Conservation (phyloP, 2,113 vertebrate genomes). For the Sinocyclocheilus rhinocerous region DNA sequence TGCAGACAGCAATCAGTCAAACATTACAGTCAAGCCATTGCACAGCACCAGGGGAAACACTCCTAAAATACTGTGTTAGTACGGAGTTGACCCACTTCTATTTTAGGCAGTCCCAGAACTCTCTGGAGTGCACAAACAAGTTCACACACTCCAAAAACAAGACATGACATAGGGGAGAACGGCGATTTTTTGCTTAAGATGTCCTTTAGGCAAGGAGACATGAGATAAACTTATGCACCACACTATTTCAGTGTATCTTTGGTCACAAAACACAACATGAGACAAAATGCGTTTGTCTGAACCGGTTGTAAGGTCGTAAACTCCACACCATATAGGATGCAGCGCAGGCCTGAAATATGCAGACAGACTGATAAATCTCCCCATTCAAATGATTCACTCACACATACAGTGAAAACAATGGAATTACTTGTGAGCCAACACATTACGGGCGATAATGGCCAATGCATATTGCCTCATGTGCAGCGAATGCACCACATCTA, state of each 20-base stretch:
- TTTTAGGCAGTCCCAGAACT: conserved; percentile 37
- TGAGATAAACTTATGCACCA: background rate
- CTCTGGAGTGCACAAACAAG: conserved; percentile 27
- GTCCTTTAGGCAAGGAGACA: background rate
- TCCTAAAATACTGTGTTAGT: conserved; percentile 41
- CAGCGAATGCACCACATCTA: conserved; percentile 59
- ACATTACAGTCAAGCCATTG: conserved; percentile 21
- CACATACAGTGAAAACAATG: conserved; percentile 67
- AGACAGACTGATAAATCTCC: conserved; percentile 53
- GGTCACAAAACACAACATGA: too few relatives aligned
- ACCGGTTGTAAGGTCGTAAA: background rate
- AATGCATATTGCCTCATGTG: conserved; percentile 75
- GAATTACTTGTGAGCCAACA: conserved; percentile 69
- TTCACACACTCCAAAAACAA: conserved; percentile 6
- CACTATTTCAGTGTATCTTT: background rate
- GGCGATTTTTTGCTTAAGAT: background rate
- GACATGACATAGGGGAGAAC: background rate
- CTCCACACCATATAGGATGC: background rate
- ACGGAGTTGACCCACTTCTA: conserved; percentile 40
- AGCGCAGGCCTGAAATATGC: conserved; percentile 21
- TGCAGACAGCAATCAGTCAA: conserved; percentile 45
- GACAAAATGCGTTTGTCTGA: background rate
- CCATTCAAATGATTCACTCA: conserved; percentile 59
- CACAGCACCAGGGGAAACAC: conserved; percentile 34
- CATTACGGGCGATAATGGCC: conserved; percentile 75